These are phyloP conservation scores for Hyles vespertilio DNA, from an alignment of 1,140 invertebrate genomes.

Conservation along the genomic window DNA sequence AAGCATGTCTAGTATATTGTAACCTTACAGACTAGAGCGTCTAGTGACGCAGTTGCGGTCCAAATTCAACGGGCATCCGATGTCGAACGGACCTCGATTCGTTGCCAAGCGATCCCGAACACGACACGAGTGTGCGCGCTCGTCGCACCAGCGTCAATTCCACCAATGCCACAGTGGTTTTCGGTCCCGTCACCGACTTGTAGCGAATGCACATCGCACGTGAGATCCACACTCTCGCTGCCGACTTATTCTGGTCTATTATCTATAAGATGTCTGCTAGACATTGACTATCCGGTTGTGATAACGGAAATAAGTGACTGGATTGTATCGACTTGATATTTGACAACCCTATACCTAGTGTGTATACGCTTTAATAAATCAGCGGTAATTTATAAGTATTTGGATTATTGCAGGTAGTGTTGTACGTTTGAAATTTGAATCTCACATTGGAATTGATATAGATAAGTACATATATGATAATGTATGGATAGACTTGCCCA, in stretches of 20 bases:
- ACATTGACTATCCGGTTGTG: background rate
- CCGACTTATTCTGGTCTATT: constrained; percentile 45
- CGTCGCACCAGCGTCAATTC: constrained; percentile 52
- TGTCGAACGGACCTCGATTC: constrained; percentile 56
- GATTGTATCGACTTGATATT: too few relatives aligned
- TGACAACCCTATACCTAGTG: too few relatives aligned
- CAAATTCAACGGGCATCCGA: constrained; percentile 60
- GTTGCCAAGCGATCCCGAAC: constrained; percentile 56
- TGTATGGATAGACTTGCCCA: too few relatives aligned
- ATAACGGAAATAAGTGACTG: background rate
- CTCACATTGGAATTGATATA: constrained; percentile 10
- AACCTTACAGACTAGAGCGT: constrained; percentile 64
- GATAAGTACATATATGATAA: too few relatives aligned
- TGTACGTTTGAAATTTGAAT: background rate
- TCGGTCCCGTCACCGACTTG: constrained; percentile 72
- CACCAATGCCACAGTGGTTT: constrained; percentile 56
- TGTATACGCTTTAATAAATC: too few relatives aligned
- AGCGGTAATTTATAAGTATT: too few relatives aligned
- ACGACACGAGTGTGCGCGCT: constrained; percentile 37
- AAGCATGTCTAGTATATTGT: constrained; percentile 25
- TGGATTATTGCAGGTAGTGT: too few relatives aligned
- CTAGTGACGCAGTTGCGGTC: constrained; percentile 71
- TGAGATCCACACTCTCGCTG: constrained; percentile 28
- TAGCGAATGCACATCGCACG: constrained; percentile 54
- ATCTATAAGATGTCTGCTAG: constrained; percentile 24